Conservation (phyloP, 1,140 invertebrate species). For the Dufourea novaeangliae region DNA sequence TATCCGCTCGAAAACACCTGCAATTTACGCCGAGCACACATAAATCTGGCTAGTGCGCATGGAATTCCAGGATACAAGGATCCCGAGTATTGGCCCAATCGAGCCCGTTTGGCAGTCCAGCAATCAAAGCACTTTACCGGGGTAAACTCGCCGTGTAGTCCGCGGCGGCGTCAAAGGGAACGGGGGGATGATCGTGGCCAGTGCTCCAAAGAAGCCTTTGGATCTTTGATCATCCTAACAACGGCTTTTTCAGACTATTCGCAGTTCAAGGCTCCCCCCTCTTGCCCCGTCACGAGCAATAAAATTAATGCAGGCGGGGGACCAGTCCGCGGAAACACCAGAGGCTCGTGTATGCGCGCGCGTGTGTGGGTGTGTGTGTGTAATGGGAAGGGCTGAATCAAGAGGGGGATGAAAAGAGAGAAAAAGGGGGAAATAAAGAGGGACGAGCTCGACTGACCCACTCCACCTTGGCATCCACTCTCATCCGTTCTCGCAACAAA, state of each 20-base stretch:
- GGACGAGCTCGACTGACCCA: conserved; percentile 31
- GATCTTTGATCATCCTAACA: conserved; percentile 45
- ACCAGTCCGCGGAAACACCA: background rate
- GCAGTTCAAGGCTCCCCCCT: conserved; percentile 19
- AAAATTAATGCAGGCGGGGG: conserved; percentile 45
- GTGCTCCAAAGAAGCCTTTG: conserved; percentile 14
- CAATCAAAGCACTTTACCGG: conserved; percentile 28
- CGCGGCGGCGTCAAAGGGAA: conserved; percentile 34
- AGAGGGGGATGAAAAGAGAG: background rate
- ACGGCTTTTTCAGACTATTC: conserved; percentile 46
- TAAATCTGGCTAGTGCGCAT: background rate
- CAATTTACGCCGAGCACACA: background rate
- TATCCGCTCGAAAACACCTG: background rate
- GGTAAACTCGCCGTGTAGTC: background rate
- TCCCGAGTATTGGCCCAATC: conserved; percentile 5
- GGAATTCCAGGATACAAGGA: background rate
- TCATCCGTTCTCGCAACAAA: conserved; percentile 54
- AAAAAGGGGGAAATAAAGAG: background rate
- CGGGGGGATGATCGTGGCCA: conserved; percentile 2
- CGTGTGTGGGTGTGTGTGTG: background rate
- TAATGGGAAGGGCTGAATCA: background rate
- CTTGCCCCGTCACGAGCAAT: conserved; percentile 31
- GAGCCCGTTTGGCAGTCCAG: conserved; percentile 23
- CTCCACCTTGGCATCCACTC: conserved; percentile 41
- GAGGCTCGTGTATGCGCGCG: no score